A percentile compares a stretch with the other conserved stretches of the same genome.
phyloP scores from a whole-genome alignment of 2,797 vertebrate species.

The Pseudochirops cupreus region DNA sequence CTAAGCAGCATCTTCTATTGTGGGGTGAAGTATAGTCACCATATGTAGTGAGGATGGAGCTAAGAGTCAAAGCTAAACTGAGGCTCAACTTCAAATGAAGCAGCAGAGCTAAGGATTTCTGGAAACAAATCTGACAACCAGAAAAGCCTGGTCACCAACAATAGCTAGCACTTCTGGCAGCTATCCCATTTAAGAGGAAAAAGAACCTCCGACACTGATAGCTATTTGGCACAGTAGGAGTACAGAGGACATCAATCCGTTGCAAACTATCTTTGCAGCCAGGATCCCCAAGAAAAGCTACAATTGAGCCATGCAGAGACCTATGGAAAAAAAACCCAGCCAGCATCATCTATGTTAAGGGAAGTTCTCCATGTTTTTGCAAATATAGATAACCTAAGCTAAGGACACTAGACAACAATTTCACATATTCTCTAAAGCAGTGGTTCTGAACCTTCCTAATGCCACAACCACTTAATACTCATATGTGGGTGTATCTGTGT shows the following conservation, averaged over 20 bases:
- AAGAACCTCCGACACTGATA: constrained; percentile 68
- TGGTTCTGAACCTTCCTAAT: no score
- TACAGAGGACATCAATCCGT: not conserved
- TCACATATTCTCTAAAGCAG: not conserved
- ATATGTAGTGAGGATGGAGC: constrained; percentile 27
- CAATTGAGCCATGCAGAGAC: not conserved
- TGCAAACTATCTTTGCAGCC: not conserved
- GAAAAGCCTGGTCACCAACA: constrained; percentile 66
- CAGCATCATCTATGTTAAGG: not conserved
- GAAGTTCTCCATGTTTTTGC: not conserved
- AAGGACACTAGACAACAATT: not conserved
- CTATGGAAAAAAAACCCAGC: not conserved
- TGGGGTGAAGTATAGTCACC: not conserved
- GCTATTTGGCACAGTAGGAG: not conserved
- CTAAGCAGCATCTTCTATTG: not conserved
- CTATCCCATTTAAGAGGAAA: constrained; percentile 41
- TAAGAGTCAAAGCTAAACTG: constrained; percentile 66
- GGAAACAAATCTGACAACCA: constrained; percentile 36
- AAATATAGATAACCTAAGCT: not conserved
- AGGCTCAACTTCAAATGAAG: constrained; percentile 65
- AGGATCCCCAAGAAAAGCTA: not conserved
- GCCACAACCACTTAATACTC: no score
- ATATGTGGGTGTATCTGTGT: no score
- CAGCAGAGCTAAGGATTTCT: constrained; percentile 39
- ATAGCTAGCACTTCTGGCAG: constrained; percentile 58